These are phyloP conservation scores for Cataglyphis hispanica DNA, from an alignment of 1,140 invertebrate genomes.

Conservation along the genomic window DNA sequence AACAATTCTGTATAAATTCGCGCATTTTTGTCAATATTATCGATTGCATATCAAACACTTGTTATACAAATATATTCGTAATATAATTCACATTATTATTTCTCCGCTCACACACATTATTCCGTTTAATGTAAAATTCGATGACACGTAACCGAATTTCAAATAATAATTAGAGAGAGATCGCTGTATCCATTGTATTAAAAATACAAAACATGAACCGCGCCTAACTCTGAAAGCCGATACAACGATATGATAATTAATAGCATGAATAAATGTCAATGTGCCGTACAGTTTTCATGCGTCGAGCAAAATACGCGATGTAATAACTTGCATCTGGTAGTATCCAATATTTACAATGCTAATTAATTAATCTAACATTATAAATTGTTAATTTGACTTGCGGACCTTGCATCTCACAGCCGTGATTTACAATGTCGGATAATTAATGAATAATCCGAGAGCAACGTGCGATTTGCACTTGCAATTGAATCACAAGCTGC, in stretches of 20 bases:
- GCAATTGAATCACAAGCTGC: slow-evolving; percentile 6
- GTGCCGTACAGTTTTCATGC: slow-evolving; percentile 13
- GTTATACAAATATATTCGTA: slow-evolving; percentile 1
- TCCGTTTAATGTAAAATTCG: slow-evolving; percentile 45
- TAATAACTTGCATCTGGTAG: not conserved
- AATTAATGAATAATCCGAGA: slow-evolving; percentile 26
- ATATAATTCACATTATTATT: slow-evolving; percentile 37
- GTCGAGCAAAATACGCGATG: too few species aligned
- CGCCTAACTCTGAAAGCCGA: slow-evolving; percentile 7
- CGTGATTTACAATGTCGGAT: slow-evolving; percentile 4
- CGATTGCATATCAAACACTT: slow-evolving; percentile 11
- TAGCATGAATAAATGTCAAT: slow-evolving; percentile 48
- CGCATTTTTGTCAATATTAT: slow-evolving; percentile 4
- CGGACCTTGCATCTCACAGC: not conserved
- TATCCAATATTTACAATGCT: slow-evolving; percentile 10
- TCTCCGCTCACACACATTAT: slow-evolving; percentile 24
- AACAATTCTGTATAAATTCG: slow-evolving; percentile 48
- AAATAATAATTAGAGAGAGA: slow-evolving; percentile 32
- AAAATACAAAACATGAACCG: slow-evolving; percentile 21
- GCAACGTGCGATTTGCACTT: not conserved
- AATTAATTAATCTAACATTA: slow-evolving; percentile 49
- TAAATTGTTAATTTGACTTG: slow-evolving; percentile 34
- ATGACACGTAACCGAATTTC: slow-evolving; percentile 12
- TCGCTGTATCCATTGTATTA: slow-evolving; percentile 16
- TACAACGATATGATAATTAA: slow-evolving; percentile 48